Percentiles rank a stretch among this genome's conserved stretches.
Evolutionary conservation across 2,888 invertebrate genomes (phyloP).

Genomic region (Pyrochroa serraticornis): DNA sequence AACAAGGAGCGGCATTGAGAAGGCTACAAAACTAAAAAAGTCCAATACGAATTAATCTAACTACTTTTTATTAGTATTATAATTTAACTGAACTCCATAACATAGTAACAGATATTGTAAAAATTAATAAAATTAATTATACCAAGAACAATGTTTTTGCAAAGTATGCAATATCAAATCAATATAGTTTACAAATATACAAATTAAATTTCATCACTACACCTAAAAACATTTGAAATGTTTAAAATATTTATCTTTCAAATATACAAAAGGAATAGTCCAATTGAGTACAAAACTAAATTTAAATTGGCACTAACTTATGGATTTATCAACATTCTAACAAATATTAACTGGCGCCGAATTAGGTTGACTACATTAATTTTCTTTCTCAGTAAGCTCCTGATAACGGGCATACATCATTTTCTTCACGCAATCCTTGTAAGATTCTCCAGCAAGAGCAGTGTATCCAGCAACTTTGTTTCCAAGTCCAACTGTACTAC

Average conservation of each 20-base stretch:
- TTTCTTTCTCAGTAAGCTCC: constrained; percentile 72
- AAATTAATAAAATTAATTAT: neutral
- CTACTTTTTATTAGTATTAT: neutral
- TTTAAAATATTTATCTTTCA: too few species aligned
- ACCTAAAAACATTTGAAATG: constrained; percentile 12
- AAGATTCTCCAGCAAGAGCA: constrained; percentile 82
- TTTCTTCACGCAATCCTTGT: constrained; percentile 88
- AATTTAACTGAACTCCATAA: neutral
- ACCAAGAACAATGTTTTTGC: constrained; percentile 3
- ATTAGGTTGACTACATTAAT: constrained; percentile 15
- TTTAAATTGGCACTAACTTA: constrained; percentile 6
- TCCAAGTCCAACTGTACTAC: constrained; percentile 81
- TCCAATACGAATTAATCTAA: constrained; percentile 7
- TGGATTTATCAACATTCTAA: neutral
- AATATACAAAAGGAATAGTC: too few species aligned
- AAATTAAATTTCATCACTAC: constrained; percentile 3
- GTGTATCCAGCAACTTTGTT: constrained; percentile 79
- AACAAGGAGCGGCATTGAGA: constrained; percentile 54
- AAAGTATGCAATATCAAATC: constrained; percentile 1
- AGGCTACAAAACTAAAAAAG: constrained; percentile 35
- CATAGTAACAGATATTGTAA: too few species aligned
- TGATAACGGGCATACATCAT: constrained; percentile 88
- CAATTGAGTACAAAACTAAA: neutral
- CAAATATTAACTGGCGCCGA: neutral
- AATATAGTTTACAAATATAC: too few species aligned